These are phyloP conservation scores for Acleris literana DNA, from an alignment of 2,888 invertebrate species.

Conservation along the genomic window DNA sequence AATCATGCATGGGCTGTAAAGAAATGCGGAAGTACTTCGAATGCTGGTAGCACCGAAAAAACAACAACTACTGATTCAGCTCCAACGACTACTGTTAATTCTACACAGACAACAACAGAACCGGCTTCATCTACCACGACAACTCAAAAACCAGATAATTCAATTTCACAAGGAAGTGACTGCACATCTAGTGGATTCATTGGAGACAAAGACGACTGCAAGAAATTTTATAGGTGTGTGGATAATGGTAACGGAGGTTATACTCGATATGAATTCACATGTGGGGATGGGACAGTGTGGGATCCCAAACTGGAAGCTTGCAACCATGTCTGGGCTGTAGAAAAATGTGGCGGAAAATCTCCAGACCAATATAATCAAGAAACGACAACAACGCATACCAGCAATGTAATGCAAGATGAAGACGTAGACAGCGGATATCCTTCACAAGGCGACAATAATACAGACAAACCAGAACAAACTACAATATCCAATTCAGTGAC, in stretches of 20 bases:
- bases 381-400: conserved; percentile 19
- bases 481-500: conserved; percentile 38
- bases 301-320: conserved; percentile 87
- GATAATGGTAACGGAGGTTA: conserved; percentile 83
- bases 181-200: conserved; percentile 87
- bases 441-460: conserved; percentile 27
- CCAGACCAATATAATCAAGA: conserved; percentile 12
- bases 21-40: conserved; percentile 39
- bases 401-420: conserved; percentile 16
- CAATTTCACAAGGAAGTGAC: conserved; percentile 34
- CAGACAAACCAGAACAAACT: conserved; percentile 39
- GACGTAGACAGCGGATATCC: conserved; percentile 37
- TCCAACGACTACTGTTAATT: conserved; percentile 37
- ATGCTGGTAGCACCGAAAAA: conserved; percentile 9
- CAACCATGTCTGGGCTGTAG: conserved; percentile 85
- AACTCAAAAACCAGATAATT: conserved; percentile 35
- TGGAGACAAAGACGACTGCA: conserved; percentile 87
- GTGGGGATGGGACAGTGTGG: conserved; percentile 91
- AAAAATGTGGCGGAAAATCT: conserved; percentile 55
- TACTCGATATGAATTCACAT: conserved; percentile 87
- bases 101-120: conserved; percentile 41
- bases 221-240: conserved; percentile 91
- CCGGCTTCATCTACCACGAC: conserved; percentile 32
- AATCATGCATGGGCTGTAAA: conserved; percentile 82
- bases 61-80: conserved; percentile 28